Evolutionary conservation across 37 sponge, comb jelly and placozoan species (phyloP).

Genomic region (Hexactinellida sp.): DNA sequence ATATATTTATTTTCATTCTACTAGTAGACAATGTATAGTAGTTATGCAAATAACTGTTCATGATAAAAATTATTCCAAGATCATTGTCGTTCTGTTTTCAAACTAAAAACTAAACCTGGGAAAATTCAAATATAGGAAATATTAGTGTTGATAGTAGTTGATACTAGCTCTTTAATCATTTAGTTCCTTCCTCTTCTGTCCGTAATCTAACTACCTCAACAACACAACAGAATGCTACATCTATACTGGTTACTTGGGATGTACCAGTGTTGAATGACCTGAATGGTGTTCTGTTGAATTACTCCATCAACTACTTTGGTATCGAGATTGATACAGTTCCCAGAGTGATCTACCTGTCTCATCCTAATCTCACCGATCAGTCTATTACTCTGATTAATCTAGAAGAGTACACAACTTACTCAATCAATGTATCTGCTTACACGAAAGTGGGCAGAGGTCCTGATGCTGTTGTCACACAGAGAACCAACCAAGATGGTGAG

Average conservation of each 20-base stretch:
- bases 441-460: constrained; percentile 1
- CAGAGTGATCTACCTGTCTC: neutral
- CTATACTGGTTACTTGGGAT: neutral
- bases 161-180: too few relatives aligned
- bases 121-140: too few relatives aligned
- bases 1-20: too few relatives aligned
- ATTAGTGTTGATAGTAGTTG: too few relatives aligned
- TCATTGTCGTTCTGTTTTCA: too few relatives aligned
- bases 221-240: constrained; percentile 6
- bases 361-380: neutral
- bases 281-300: neutral
- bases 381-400: neutral
- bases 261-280: constrained; percentile 10
- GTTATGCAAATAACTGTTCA: too few relatives aligned
- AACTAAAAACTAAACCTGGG: too few relatives aligned
- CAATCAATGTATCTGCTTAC: neutral
- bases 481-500: constrained; percentile 13
- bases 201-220: constrained; percentile 5
- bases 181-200: constrained; percentile 6
- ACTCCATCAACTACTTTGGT: constrained; percentile 10
- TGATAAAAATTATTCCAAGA: too few relatives aligned
- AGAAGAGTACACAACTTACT: neutral
- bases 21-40: too few relatives aligned
- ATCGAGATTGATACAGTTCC: constrained; percentile 10
- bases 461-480: constrained; percentile 8